These are phyloP conservation scores for Struthio camelus DNA, from an alignment of 2,113 vertebrate genomes.

Conservation along the genomic window DNA sequence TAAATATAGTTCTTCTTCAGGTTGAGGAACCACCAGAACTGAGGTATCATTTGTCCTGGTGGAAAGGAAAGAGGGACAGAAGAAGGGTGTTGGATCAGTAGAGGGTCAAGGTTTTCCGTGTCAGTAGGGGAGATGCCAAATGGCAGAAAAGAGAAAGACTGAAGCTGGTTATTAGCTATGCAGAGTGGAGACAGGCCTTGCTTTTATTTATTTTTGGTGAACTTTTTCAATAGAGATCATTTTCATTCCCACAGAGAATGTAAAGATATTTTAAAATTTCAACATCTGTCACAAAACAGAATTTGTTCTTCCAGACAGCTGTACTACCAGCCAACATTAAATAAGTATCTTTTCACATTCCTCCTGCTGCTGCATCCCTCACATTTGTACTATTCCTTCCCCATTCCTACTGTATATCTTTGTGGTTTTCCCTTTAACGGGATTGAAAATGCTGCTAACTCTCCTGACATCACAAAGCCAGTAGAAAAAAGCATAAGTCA, in stretches of 20 bases:
- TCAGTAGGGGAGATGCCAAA: background rate
- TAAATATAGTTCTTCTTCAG: background rate
- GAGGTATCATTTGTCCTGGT: background rate
- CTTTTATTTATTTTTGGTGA: background rate
- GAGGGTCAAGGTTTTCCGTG: background rate
- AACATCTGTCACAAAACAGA: background rate
- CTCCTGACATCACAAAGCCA: constrained; percentile 18
- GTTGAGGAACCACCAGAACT: background rate
- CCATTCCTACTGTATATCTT: background rate
- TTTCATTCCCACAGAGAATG: background rate
- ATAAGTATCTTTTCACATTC: background rate
- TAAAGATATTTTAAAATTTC: background rate
- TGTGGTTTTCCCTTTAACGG: background rate
- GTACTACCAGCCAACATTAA: background rate
- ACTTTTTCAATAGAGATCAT: background rate
- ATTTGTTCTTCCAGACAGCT: background rate
- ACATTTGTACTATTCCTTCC: background rate
- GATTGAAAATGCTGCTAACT: constrained; percentile 14
- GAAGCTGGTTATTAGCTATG: background rate
- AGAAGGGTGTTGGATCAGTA: background rate
- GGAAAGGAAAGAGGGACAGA: background rate
- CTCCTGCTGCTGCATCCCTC: background rate
- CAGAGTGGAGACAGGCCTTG: background rate
- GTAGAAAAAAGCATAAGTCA: constrained; percentile 22
- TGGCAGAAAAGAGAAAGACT: background rate